A percentile compares a stretch with the other conserved stretches of the same genome.
Evolutionary conservation across 1,140 invertebrate genomes (phyloP).

Genomic region (Marisa cornuarietis): DNA sequence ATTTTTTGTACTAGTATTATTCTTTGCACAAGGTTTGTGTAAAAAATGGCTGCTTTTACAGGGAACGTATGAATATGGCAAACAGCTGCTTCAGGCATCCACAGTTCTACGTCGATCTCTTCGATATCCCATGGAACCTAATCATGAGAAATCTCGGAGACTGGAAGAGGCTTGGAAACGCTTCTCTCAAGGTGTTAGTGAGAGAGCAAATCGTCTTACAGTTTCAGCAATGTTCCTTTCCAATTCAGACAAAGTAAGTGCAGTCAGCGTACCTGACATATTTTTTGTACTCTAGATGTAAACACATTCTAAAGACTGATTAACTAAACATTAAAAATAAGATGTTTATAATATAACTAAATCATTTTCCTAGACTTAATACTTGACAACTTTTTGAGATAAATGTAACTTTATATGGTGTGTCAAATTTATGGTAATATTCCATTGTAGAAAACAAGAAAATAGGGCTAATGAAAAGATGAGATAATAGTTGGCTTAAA

Average conservation of each 20-base stretch:
- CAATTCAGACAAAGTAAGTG: slow-evolving; percentile 74
- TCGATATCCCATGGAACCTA: slow-evolving; percentile 73
- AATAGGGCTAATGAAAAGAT: too few relatives aligned
- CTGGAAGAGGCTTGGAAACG: slow-evolving; percentile 77
- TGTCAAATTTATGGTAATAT: too few relatives aligned
- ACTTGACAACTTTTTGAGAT: too few relatives aligned
- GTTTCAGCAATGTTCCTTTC: slow-evolving; percentile 82
- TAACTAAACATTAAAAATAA: too few relatives aligned
- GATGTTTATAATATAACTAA: too few relatives aligned
- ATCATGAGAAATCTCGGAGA: slow-evolving; percentile 69
- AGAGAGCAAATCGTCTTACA: slow-evolving; percentile 79
- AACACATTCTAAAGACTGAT: too few relatives aligned
- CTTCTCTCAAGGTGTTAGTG: slow-evolving; percentile 77
- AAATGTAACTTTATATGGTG: too few relatives aligned
- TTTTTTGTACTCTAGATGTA: too few relatives aligned
- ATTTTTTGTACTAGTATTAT: background rate
- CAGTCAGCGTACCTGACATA: too few relatives aligned
- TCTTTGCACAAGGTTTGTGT: background rate
- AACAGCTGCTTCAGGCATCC: slow-evolving; percentile 79
- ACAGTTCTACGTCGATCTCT: slow-evolving; percentile 78
- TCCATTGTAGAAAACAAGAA: too few relatives aligned
- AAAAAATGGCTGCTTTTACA: slow-evolving; percentile 52
- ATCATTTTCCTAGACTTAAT: too few relatives aligned
- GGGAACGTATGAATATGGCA: slow-evolving; percentile 83
- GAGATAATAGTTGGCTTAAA: too few relatives aligned